Conservation (phyloP, 2,888 invertebrate genomes). For the Pemphredon lugubris region DNA sequence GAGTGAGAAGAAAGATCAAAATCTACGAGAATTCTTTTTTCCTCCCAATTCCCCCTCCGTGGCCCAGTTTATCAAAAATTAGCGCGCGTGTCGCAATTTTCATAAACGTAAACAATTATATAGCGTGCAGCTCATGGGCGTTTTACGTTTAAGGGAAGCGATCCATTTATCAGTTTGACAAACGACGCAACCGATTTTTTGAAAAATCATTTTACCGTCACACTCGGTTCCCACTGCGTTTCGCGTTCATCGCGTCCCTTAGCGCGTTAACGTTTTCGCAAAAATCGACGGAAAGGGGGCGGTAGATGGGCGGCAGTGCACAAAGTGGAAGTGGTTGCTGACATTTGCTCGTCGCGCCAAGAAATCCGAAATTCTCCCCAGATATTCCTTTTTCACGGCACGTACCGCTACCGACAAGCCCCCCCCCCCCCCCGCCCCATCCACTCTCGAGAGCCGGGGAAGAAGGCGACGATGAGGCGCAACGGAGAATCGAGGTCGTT, state of each 20-base stretch:
- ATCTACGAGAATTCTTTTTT: conserved; percentile 34
- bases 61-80: conserved; percentile 14
- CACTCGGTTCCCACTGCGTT: neutral
- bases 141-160: too few species aligned
- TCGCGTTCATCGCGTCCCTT: conserved; percentile 14
- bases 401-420: conserved; percentile 52
- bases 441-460: conserved; percentile 46
- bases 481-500: conserved; percentile 58
- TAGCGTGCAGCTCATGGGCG: too few species aligned
- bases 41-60: too few species aligned
- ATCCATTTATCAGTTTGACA: too few species aligned
- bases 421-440: conserved; percentile 48
- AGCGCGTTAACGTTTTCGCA: conserved; percentile 27
- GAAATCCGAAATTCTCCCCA: conserved; percentile 64
- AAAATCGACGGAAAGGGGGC: conserved; percentile 24
- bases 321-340: conserved; percentile 42
- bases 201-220: neutral
- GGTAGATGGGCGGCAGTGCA: neutral
- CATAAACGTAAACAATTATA: conserved; percentile 10
- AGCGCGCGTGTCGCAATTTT: conserved; percentile 12
- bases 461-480: conserved; percentile 56
- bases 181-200: too few species aligned
- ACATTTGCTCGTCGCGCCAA: conserved; percentile 59
- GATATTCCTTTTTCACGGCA: conserved; percentile 66
- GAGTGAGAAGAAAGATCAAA: conserved; percentile 20